These are phyloP conservation scores for Aselliscus stoliczkanus DNA, from an alignment of 2,797 vertebrate genomes.

Conservation along the genomic window DNA sequence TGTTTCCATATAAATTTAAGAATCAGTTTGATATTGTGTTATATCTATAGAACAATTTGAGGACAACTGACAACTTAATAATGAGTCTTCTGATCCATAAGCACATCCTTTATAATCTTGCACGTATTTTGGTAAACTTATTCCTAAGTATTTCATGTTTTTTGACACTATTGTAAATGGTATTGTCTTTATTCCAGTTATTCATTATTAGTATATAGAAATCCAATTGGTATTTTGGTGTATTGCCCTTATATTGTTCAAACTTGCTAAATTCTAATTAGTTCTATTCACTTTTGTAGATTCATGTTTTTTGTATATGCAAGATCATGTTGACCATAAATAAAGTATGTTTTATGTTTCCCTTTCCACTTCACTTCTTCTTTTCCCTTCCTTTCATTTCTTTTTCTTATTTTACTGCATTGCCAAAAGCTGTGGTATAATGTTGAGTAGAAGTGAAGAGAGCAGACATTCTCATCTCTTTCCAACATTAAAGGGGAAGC, in stretches of 20 bases:
- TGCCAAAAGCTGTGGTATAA: not conserved
- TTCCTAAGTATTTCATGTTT: not conserved
- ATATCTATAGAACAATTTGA: not conserved
- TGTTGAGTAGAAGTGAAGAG: not conserved
- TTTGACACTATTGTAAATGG: not conserved
- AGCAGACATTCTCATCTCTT: not conserved
- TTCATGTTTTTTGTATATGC: not conserved
- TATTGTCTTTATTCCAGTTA: not conserved
- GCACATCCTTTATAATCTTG: not conserved
- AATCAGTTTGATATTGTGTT: not conserved
- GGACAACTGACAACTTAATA: not conserved
- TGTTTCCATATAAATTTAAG: not conserved
- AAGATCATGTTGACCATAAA: not conserved
- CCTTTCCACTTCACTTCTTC: not conserved
- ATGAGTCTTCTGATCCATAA: not conserved
- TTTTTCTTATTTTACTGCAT: not conserved
- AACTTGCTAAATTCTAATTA: not conserved
- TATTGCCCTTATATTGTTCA: not conserved
- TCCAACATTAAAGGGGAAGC: not conserved
- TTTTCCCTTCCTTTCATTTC: not conserved
- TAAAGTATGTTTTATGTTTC: not conserved
- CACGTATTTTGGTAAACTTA: not conserved
- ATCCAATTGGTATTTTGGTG: not conserved
- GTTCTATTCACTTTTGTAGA: not conserved
- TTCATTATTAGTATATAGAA: not conserved